Base-by-base conservation (phyloP, 2,113 vertebrate genomes). In the Poeciliopsis retropinna region DNA sequence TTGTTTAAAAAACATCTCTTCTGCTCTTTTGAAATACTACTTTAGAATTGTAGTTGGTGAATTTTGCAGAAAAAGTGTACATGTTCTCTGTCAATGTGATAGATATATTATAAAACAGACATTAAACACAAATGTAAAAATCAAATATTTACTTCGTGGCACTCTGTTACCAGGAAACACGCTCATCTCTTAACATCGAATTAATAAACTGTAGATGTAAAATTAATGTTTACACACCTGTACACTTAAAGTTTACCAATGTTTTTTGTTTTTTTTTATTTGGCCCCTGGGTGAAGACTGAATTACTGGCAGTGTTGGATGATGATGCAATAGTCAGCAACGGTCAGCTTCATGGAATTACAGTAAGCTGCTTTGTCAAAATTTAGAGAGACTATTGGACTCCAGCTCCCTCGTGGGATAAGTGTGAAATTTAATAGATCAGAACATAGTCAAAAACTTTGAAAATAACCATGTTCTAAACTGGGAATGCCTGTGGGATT, bases 301-400 rank as follows among this genome's bases (percentile, higher is more conserved):
- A 83, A 82, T 83, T 80, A 64, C 79, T 88, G 84, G 85, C 87
- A 89, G 89, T 78, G 71, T 76, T 65, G 71, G 73, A 84, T 82
- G 86, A 90, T 94, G 92, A 94, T 90, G 92, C 89, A 94, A 94
- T 71, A 75, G 78, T 75, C 79, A 76, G 92, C 86, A 94, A 93
- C 89, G 84, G 88, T 91, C 87, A 90, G 85, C 88, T 86, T 83
- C 84, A 75, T 82, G 79, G 87, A 85, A 92, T 88, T 92, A 91
- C 72, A 85, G 82, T 91, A 92, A 92, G 89, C 86, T 82, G 87
- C 87, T 91, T 92, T 91, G 81, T 91, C 88, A 82, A 80, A 91
- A 85, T 89, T 75, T 76, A 75, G 80, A 88, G 83, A 79, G 82
- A 91, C 73, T 78, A 70, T 81, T 89, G 82, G 88, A 86, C 81